Evolutionary conservation across 35 echinoderm and acorn worm species (phyloP), one percentile per base, ranked within the genome.

Genomic region (Anneissia japonica): DNA sequence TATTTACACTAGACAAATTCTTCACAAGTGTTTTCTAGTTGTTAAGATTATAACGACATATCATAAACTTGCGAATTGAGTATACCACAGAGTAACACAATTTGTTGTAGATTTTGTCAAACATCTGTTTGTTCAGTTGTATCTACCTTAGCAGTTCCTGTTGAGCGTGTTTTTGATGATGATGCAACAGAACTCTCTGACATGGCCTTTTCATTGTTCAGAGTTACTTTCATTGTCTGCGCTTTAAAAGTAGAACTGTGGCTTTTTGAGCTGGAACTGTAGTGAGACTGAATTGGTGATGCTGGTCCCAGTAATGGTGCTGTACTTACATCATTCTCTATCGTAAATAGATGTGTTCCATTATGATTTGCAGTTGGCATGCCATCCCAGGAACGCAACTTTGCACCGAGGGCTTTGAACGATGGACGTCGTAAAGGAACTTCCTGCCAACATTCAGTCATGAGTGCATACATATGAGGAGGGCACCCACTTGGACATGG

Each of bases 391-490:
- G 96, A 90, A 34, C 89, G 82, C 4, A 99, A 84, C 35, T 89
- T 85, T 3, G 96, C 43, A 35, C 73, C 79, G 74, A 99, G 86
- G 36, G 83, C 82, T 64, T 99, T 91, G 37, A 99, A 99, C 0
- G 43, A 74, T 26, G 92, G 96, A 43, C 96, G 88, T 16, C 86
- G 86, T 46, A 76, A 79, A 3, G 92, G 96, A 19, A 92, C 86
- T 73, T 99, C 92, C 32, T 88, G 85, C 96, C 96, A 99, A 38
- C 96, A 94, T 51, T 99, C 95, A 39, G 89, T 93, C 96, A 99
- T 99, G 72, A 99, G 92, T 33, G 89, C 96, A 72, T 99, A 99
- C 55, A 99, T 90, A 40, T 91, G 89, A 0, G 93, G 85, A 43
- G 92, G 90, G 74, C 96, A 99, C 29, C 96, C 92, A 26, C 84